Evolutionary conservation across 2,797 vertebrate genomes (phyloP), one percentile per base, ranked within the genome.

Genomic region (Threskiornis aethiopicus): DNA sequence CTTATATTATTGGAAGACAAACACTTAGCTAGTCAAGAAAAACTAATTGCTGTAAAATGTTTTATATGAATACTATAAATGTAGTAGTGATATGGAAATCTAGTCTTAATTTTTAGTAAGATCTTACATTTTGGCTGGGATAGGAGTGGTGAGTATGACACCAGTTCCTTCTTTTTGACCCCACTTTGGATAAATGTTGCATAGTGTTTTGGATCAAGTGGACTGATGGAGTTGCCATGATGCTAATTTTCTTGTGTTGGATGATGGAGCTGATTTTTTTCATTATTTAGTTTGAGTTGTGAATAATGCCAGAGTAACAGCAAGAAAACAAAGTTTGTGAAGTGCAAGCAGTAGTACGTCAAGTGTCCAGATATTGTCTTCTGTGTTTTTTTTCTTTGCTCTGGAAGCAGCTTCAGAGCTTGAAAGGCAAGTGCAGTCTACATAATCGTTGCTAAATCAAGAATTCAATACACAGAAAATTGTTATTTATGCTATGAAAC

Each of bases 401-500:
- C 16, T 85, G 65, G 49, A 90, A 65, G 61, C 11, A 77, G 28
- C 51, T 89, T 82, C n/a, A 62, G 78, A 49, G 28, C 65, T 92
- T 3, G 5, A 42, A 87, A 87, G 20, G 57, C n/a, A 62, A 62
- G 13, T 37, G 13, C 29, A 42, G 35, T 31, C 79, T 84, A 67
- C 46, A 59, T 69, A 81, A 44, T 96, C 70, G 61, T 22, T 87
- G 51, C 19, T 86, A 84, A 93, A 89, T 59, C 47, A 84, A 66
- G 83, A 92, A 80, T 46, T 86, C 37, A 90, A 75, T 67, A 72
- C 41, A 87, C 6, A 29, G 64, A 91, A 95, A 89, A 73, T 41
- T 64, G 31, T 91, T 96, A 87, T 87, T 94, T 96, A 62, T 90
- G 77, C 79, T 31, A 54, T 90, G 46, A 90, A 95, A 85, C 86